Evolutionary conservation across 2,113 vertebrate genomes (phyloP).

Genomic region (Sminthopsis crassicaudata): DNA sequence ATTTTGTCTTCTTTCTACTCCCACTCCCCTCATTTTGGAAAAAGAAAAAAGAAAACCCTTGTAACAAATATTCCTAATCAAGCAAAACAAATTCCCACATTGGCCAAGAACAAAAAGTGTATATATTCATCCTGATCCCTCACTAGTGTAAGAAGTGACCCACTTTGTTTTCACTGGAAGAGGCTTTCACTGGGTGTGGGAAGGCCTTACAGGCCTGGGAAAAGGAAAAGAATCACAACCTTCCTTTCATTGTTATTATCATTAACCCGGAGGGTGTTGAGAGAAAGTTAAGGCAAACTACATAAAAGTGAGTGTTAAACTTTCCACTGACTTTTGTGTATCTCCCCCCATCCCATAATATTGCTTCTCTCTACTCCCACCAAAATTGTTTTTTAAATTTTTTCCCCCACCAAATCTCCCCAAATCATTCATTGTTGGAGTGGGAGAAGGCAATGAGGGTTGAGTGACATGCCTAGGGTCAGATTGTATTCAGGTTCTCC

Average conservation of each 20-base stretch:
- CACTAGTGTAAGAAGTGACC: neutral
- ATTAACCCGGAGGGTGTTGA: neutral
- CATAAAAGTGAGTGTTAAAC: neutral
- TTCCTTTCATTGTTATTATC: neutral
- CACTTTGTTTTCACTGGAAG: neutral
- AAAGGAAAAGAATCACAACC: neutral
- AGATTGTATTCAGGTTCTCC: too few relatives aligned
- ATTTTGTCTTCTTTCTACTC: neutral
- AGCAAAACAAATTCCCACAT: neutral
- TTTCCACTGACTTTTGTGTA: neutral
- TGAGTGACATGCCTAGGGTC: too few relatives aligned
- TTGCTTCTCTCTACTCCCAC: neutral
- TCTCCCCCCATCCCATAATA: neutral
- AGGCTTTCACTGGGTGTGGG: neutral
- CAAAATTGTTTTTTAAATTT: neutral
- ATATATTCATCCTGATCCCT: neutral
- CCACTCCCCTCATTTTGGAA: neutral
- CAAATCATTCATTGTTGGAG: neutral
- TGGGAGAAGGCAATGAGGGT: too few relatives aligned
- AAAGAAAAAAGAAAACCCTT: neutral
- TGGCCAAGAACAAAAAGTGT: neutral
- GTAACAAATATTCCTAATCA: neutral
- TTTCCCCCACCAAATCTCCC: neutral
- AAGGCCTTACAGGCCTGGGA: too few relatives aligned
- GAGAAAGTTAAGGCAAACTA: neutral